Conservation (phyloP, 2,113 vertebrate genomes). For the Ctenomys sociabilis region DNA sequence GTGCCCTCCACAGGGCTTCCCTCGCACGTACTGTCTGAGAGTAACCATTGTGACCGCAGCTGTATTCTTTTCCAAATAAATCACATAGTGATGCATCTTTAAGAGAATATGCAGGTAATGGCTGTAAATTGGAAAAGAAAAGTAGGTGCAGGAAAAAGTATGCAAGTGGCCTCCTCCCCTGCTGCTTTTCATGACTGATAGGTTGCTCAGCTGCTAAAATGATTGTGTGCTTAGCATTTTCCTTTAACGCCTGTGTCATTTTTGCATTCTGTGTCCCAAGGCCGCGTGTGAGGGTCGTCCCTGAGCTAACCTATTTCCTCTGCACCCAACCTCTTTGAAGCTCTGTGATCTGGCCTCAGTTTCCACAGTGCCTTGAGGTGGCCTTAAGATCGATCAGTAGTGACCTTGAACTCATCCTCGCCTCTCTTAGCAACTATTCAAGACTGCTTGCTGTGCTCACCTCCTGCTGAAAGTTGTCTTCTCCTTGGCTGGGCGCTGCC, state of each 20-base stretch:
- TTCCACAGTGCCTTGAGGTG: not conserved
- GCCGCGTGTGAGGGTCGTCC: not conserved
- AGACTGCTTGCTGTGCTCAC: not conserved
- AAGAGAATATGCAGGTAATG: not conserved
- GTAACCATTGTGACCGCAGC: not conserved
- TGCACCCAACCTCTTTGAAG: not conserved
- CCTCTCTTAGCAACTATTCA: not conserved
- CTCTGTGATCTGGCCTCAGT: not conserved
- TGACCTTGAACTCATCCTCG: not conserved
- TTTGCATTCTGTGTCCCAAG: not conserved
- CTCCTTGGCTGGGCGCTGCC: too few species aligned
- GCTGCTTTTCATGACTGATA: not conserved
- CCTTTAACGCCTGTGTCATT: not conserved
- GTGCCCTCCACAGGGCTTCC: not conserved
- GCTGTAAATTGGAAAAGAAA: not conserved
- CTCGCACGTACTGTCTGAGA: not conserved
- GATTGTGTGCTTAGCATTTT: not conserved
- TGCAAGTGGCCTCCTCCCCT: not conserved
- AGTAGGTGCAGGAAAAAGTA: constrained; percentile 2
- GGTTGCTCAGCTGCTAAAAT: not conserved
- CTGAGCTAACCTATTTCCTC: not conserved
- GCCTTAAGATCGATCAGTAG: not conserved
- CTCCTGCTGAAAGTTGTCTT: not conserved
- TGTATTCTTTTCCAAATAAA: constrained; percentile 14
- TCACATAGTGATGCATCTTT: not conserved